Base-by-base conservation (phyloP, 1,140 invertebrate species). In the Drosophila repleta region DNA sequence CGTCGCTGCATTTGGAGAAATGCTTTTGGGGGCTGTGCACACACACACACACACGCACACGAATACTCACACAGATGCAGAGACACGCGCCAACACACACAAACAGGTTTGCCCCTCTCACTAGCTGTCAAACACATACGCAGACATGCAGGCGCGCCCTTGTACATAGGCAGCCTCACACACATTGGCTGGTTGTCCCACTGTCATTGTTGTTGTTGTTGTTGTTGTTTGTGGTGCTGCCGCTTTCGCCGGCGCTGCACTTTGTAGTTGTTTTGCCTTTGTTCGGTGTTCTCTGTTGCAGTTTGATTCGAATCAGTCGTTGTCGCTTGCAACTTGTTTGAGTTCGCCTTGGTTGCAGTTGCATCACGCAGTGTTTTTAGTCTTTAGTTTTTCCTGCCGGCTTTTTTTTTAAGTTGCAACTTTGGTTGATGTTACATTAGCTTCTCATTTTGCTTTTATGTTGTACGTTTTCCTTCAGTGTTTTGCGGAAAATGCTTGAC, bases 1-100 rank as follows among this genome's bases (percentile, higher is more conserved):
- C 82, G 77, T 62, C 73, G 83, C 63, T 87, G 82, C 82, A 87
- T 70, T 87, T 87, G 82, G 82, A 88, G 82, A 87, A 87, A 87
- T 79, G 78, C 55, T 70, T 69, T 63, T 84, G 83, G 82, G 82
- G 82, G 82, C 82, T 87, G 82, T 76, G 18, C 29, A 45, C 46
- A 61, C 62, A 66, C 48, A 62, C 43, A 61, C 32, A 64, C 58
- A 52, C 20, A 26, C 37, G 41, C 21, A 51, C 45, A 21, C 20
- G 45, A 45, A 66, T 17, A 52, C 39, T 37, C n/a, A 55, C 52
- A 20, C 58, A n/a, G n/a, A 48, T 49, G 69, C 61, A 37, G 55
- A 69, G 62, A 77, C 78, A 72, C 58, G 64, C 77, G 29, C 29
- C 29, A 32, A 37, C 15, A 56, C 51, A 67, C 29, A 51, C 37